phyloP scores from a whole-genome alignment of 2,797 vertebrate species.

The Anableps anableps region DNA sequence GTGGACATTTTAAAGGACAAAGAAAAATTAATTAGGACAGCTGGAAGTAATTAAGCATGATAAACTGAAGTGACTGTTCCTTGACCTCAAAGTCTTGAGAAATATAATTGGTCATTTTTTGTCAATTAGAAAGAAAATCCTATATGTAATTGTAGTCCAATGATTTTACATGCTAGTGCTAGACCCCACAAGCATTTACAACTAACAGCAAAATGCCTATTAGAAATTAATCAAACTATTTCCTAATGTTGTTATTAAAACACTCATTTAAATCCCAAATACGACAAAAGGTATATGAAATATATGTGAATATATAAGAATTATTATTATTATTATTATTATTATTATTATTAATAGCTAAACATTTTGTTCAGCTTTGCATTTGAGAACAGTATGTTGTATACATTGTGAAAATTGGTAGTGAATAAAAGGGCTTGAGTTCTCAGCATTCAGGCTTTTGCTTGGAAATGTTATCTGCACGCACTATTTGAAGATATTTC shows the following conservation, averaged over 20 bases:
- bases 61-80: background rate
- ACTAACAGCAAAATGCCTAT: constrained; percentile 37
- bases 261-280: constrained; percentile 3
- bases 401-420: constrained; percentile 43
- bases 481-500: constrained; percentile 17
- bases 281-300: background rate
- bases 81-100: constrained; percentile 12
- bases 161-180: background rate
- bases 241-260: constrained; percentile 5
- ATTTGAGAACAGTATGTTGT: constrained; percentile 40
- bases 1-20: background rate
- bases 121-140: background rate
- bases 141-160: background rate
- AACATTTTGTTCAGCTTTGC: constrained; percentile 22
- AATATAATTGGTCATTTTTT: constrained; percentile 17
- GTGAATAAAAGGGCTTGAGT: constrained; percentile 53
- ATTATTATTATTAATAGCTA: constrained; percentile 13
- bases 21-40: background rate
- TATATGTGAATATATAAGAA: no score
- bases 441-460: constrained; percentile 41
- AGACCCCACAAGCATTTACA: constrained; percentile 20
- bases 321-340: no score
- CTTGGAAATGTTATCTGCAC: constrained; percentile 38
- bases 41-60: background rate
- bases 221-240: constrained; percentile 25